These are phyloP conservation scores for Borostomias antarcticus DNA, from an alignment of 2,797 vertebrate species.

Conservation along the genomic window DNA sequence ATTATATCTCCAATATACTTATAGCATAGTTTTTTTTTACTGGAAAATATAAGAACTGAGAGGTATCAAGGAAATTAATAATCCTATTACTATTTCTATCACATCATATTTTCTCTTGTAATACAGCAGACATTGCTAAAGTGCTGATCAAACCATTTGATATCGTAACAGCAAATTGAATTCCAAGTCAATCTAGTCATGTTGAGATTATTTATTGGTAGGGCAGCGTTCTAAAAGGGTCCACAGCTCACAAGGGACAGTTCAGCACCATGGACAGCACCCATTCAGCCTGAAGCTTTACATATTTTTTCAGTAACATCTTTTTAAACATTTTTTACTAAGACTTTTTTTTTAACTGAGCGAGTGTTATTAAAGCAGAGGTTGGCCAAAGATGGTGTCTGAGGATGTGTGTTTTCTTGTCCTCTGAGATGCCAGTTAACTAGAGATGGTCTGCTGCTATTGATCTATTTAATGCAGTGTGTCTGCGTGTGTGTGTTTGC, in stretches of 20 bases:
- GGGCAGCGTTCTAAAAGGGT: not conserved
- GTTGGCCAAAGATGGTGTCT: not conserved
- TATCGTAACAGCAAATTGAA: not conserved
- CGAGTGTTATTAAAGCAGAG: not conserved
- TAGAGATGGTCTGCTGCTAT: constrained; percentile 3
- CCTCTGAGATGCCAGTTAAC: not conserved
- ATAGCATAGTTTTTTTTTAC: too few species aligned
- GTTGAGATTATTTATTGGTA: not conserved
- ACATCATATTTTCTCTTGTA: not conserved
- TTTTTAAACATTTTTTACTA: not conserved
- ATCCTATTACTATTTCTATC: not conserved
- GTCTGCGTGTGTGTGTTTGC: not conserved
- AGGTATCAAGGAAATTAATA: not conserved
- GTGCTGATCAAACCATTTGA: not conserved
- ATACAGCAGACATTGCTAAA: not conserved
- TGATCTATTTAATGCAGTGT: not conserved
- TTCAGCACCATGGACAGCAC: constrained; percentile 58
- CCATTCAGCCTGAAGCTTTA: too few species aligned
- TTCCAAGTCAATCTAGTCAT: not conserved
- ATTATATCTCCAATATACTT: too few species aligned
- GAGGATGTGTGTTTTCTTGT: not conserved
- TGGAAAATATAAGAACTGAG: not conserved
- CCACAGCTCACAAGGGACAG: not conserved
- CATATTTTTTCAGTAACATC: not conserved
- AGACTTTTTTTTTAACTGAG: not conserved